A percentile compares a stretch with the other conserved stretches of the same genome.
phyloP scores from a whole-genome alignment of 2,797 vertebrate genomes.

The Xiphorhynchus erythropygius region DNA sequence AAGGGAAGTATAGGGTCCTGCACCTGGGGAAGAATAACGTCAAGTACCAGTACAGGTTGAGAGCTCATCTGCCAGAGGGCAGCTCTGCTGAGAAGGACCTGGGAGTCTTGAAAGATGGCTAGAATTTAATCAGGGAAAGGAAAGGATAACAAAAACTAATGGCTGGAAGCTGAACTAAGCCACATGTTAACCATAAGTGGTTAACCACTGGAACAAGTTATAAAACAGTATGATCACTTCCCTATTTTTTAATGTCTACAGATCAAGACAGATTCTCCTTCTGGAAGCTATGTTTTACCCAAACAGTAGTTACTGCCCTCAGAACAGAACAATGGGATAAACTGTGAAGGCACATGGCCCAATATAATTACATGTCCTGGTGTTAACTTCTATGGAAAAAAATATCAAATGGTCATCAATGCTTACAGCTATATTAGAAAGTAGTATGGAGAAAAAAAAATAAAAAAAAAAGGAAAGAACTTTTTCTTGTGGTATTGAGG shows the following conservation, averaged over 20 bases:
- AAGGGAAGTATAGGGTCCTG: not conserved
- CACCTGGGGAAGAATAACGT: not conserved
- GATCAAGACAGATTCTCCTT: conserved; percentile 4
- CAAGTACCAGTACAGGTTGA: not conserved
- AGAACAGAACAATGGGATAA: not conserved
- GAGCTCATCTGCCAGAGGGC: rapidly evolving
- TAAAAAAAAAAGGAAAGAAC: too few relatives aligned
- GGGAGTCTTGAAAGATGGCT: not conserved
- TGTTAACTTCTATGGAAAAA: not conserved
- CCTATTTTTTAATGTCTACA: conserved; percentile 20
- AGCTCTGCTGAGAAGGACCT: not conserved
- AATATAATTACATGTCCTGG: not conserved
- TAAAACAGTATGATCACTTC: conserved; percentile 41
- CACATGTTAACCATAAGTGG: conserved; percentile 40
- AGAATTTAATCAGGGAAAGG: conserved; percentile 32
- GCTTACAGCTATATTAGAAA: too few relatives aligned
- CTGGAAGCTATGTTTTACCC: not conserved
- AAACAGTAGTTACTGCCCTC: not conserved
- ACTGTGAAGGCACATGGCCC: not conserved
- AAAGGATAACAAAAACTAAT: conserved; percentile 34
- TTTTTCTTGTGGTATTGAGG: too few relatives aligned
- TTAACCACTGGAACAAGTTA: conserved; percentile 57
- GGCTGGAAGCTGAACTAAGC: conserved; percentile 38
- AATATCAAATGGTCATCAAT: not conserved
- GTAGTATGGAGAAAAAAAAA: too few relatives aligned